Base-by-base conservation (phyloP, 2,797 vertebrate species). In the Urocyon cinereoargenteus region DNA sequence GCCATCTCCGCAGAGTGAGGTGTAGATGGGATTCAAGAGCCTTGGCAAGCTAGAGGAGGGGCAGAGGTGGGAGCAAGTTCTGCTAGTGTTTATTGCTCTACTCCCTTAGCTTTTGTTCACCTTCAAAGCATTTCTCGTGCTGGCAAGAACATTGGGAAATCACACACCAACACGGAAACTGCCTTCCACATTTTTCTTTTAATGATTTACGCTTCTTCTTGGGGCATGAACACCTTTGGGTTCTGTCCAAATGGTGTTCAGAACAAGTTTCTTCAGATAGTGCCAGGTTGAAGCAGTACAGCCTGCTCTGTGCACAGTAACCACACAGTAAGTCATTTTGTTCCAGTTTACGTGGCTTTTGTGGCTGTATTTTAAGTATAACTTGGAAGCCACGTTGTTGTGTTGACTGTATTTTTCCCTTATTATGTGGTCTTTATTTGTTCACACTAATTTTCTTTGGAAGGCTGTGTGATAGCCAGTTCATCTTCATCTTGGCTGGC, bases 141-240 rank as follows among this genome's bases (percentile, higher is more conserved):
- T 61, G n/a, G 34, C 15, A 49, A 10, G 6, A 78, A 34, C 15
- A 1, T 24, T 36, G 45, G 72, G 82, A 86, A 72, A 78, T 79
- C 45, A 51, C 19, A 53, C 36, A 61, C 34, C 45, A 64, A 31
- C 12, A 3, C 4, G 4, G 28, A n/a, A 90, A 59, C 79, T 10
- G 51, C 66, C 87, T 91, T 51, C 18, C 2, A 15, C 19, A 36
- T 86, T 93, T 87, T 97, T 68, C 77, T 92, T 81, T 70, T 45
- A 72, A 85, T 0, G 3, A 68, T 93, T 16, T 94, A 72, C 89
- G 89, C 89, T 95, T 94, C 81, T 66, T 81, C 5, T 10, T 66
- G 70, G 86, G 87, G 49, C 94, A 78, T 0, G 34, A 61, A 89
- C 78, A 93, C 95, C 88, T 94, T 94, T 89, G 96, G 79, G 64